Evolutionary conservation across 2,888 invertebrate genomes (phyloP), one percentile per base, ranked within the genome.

Genomic region (Cerceris ruficornis): DNA sequence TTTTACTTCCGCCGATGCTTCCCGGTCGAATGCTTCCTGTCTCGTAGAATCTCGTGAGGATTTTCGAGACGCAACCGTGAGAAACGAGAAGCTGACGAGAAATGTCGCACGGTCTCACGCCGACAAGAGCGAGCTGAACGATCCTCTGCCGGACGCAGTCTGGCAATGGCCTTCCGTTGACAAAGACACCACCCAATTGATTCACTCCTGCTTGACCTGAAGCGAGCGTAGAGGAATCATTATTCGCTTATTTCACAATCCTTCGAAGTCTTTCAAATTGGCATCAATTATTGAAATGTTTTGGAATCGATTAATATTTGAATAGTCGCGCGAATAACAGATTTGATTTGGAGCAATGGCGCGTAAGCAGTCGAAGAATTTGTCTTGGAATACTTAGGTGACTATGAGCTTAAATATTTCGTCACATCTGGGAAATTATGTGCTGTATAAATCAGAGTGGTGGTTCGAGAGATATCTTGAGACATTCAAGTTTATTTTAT

Each of bases 61-160:
- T 99, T 94, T 99, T 99, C 83, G 98, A 98, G 68, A 99, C 98
- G 93, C 98, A 99, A 73, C 98, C 99, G 91, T 99, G 98, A 0
- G 98, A 98, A 64, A 99, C 98, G 67, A 98, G 95, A 74, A 99
- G 95, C 91, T 98, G 98, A 8, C 99, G 94, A 66, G 98, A 98
- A 92, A 99, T 99, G 93, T 99, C 99, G 92, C 98, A 99, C 14
- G 99, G 98, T 58, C 98, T 93, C 0, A 99, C 98, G 0, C 98
- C 98, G 93, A 98, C 95, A 89, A 98, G 94, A 41, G 98, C 98
- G 89, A 99, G 94, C 92, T 98, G 98, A 0, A 99, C 98, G 85
- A 99, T 99, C 81, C 98, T 95, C 81, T 98, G 95, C 76, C 98
- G 95, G 15, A 98, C 98, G 89, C 97, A 98, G 91, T 98, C 98